Base-by-base conservation (phyloP, 2,888 invertebrate species). In the Drosophila aldrichi region DNA sequence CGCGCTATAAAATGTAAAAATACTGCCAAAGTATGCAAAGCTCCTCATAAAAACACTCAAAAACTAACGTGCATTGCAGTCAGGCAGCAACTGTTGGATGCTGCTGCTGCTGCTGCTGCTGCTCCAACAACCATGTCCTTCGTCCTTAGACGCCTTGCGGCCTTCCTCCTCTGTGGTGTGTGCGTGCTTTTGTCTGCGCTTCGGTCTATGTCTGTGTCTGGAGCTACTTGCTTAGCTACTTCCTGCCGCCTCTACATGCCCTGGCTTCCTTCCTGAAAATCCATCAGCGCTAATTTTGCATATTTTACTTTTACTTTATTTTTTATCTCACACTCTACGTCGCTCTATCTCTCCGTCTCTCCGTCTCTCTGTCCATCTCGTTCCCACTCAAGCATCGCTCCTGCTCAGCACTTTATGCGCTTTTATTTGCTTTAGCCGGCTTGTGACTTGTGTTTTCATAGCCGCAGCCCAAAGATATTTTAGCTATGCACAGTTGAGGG, bases 201-300 rank as follows among this genome's bases (percentile, higher is more conserved):
- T 36, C 34, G 69, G 32, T 64, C 55, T 65, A 65, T 69, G 66
- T 69, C 67, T 74, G 65, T 70, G 67, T 70, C 71, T 82, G 74
- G 40, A 80, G 68, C 74, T 74, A 83, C 87, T 84, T 84, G 83
- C 89, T 88, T 82, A 88, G 83, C 89, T 82, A 55, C 74, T 85
- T 84, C 83, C 83, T 88, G 74, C 67, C 73, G 63, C 70, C 66
- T 80, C 65, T 76, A 72, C 61, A 72, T 85, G 82, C 82, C 70
- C 73, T 64, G 70, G 83, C 52, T 80, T 86, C 83, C 87, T 89
- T 88, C 90, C 88, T 87, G 83, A 74, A 77, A 88, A 90, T 90
- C 87, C 87, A 87, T 87, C 87, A 87, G 79, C 79, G 89, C 90
- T 90, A 89, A 90, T 90, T 87, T 90, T 87, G 87, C 87, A 87